Evolutionary conservation across 2,113 vertebrate species (phyloP).

Genomic region (Myiozetetes cayanensis): DNA sequence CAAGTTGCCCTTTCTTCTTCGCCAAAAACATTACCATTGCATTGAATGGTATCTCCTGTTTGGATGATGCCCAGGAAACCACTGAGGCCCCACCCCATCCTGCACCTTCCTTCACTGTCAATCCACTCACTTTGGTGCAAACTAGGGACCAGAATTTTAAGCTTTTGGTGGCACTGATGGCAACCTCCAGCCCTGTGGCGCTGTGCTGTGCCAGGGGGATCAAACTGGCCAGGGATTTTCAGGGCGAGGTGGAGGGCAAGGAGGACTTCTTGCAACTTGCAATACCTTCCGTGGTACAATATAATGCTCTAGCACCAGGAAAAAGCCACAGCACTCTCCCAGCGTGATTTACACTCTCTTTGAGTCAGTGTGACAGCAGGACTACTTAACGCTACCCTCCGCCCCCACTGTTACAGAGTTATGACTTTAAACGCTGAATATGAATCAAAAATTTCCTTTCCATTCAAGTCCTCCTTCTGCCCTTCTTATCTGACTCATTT

Average conservation of each 20-base stretch:
- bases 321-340: neutral
- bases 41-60: neutral
- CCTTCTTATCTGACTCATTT: constrained; percentile 61
- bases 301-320: neutral
- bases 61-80: neutral
- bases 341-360: constrained; percentile 13
- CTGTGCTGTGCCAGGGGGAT: neutral
- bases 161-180: neutral
- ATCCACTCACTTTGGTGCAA: neutral
- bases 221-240: neutral
- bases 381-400: constrained; percentile 55
- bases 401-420: constrained; percentile 55
- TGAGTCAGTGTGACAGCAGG: constrained; percentile 55
- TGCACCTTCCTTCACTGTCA: neutral
- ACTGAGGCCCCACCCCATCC: rapidly evolving
- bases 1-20: neutral
- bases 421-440: constrained; percentile 33
- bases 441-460: constrained; percentile 56
- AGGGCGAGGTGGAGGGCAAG: neutral
- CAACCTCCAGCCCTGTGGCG: neutral
- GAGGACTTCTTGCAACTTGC: neutral
- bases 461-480: constrained; percentile 50
- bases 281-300: neutral
- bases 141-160: neutral
- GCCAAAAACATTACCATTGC: neutral